Percentiles rank a stretch among this genome's conserved stretches.
These are phyloP conservation scores for Varanus komodoensis DNA, from an alignment of 2,113 vertebrate genomes.

Conservation along the genomic window DNA sequence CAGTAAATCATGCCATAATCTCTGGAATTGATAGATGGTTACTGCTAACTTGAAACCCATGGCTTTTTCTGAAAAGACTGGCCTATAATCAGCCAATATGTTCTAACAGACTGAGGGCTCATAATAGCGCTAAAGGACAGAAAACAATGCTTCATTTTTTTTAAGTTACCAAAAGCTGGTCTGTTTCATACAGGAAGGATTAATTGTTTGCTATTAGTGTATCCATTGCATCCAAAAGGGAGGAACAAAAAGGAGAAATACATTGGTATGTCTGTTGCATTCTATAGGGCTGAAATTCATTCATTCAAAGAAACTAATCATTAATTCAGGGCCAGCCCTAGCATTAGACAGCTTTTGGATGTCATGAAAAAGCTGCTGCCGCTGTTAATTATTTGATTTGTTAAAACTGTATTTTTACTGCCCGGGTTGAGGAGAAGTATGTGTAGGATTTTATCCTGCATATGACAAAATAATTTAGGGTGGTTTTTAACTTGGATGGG, in stretches of 20 bases:
- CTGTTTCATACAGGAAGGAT: slow-evolving; percentile 43
- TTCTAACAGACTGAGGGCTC: slow-evolving; percentile 88
- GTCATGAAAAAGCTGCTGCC: too few relatives aligned
- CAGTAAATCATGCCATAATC: slow-evolving; percentile 94
- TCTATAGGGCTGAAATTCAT: not conserved
- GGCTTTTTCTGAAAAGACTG: slow-evolving; percentile 80
- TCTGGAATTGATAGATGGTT: slow-evolving; percentile 89
- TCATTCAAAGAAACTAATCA: not conserved
- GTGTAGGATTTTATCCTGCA: too few relatives aligned
- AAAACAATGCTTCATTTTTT: slow-evolving; percentile 62
- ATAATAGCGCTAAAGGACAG: slow-evolving; percentile 78
- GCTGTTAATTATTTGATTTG: too few relatives aligned
- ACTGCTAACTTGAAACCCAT: slow-evolving; percentile 87
- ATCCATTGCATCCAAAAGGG: not conserved
- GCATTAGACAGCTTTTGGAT: too few relatives aligned
- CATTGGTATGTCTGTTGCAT: slow-evolving; percentile 11
- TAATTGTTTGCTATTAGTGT: not conserved
- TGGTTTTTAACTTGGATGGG: too few relatives aligned
- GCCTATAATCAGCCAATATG: slow-evolving; percentile 78
- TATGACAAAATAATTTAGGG: too few relatives aligned
- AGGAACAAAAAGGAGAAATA: not conserved
- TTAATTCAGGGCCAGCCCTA: too few relatives aligned
- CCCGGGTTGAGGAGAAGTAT: too few relatives aligned
- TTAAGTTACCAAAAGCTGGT: slow-evolving; percentile 17
- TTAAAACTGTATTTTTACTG: too few relatives aligned